Evolutionary conservation across 2,797 vertebrate genomes (phyloP), one percentile per base, ranked within the genome.

Genomic region (Graptemys geographica): DNA sequence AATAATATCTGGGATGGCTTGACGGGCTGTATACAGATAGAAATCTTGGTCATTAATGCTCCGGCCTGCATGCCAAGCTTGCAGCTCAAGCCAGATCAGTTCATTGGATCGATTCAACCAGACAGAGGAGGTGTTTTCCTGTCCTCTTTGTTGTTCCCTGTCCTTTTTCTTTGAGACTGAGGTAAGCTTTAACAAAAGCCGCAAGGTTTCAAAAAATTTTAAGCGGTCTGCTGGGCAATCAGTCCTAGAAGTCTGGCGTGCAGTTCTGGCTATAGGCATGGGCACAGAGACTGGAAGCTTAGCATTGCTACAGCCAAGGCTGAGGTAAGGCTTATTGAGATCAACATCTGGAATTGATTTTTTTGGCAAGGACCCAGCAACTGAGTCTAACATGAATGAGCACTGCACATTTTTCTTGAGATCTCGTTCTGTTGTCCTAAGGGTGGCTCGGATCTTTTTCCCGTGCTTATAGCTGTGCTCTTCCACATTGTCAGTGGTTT

Each of bases 161-260:
- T 99, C 99, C 97, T 99, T 99, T 98, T 99, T 99, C 98, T 99
- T 99, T 13, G 99, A 99, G 98, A 99, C 99, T 98, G 99, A 99
- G 83, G 99, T 99, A 97, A 99, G 99, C 98, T 99, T 99, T 92
- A 99, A 99, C 96, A 99, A 98, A 97, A 99, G 98, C 85, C 99
- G 98, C 78, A 99, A 97, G 33, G 99, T 99, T 98, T 99, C 99
- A 96, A 99, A 99, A 97, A 99, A 99, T 97, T 99, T 99, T 79
- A 99, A 98, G 76, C 99, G 99, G 96, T 99, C 99, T 4, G 99
- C 99, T 0, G 99, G 99, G 93, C 99, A 99, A 96, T 99, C 99
- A 5, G 99, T 99, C 96, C 99, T 98, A 47, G 99, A 99, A 49
- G 99, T 99, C 98, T 99, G 99, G 10, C 99, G 99, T 86, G 99